Evolutionary conservation across 2,888 invertebrate genomes (phyloP), one percentile per base, ranked within the genome.

Genomic region (Pollenia angustigena): DNA sequence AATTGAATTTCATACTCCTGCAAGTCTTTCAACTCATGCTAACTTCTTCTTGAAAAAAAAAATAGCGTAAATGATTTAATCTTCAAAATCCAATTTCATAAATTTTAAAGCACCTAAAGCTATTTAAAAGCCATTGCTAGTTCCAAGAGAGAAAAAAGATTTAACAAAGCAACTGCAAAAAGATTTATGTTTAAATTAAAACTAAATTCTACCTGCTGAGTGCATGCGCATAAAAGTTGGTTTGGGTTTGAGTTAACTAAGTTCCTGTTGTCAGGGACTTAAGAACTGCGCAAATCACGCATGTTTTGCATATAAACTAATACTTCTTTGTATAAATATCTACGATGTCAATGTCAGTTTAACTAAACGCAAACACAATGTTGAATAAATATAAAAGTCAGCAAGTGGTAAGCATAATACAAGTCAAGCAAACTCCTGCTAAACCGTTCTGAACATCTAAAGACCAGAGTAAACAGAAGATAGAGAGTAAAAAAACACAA

Each of bases 311-410:
- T 72, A 75, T 42, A 81, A 48, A 74, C 62, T 12, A 1, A 9
- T 32, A 64, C 23, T 52, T 16, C 46, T 66, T 64, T 72, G 52
- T 62, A 23, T 40, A 82, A 82, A 66, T 74, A 68, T 23, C 71
- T 52, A 78, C 66, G 83, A 85, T 88, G 88, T 88, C 88, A 85
- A 82, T 88, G 88, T 84, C 88, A 85, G 85, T 85, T 81, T 75
- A 79, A 79, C 75, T 87, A 81, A 87, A 87, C 66, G 66, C 78
- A 81, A 80, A 74, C 68, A 76, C 18, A 75, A 86, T 81, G 76
- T 68, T 84, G 78, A 62, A 78, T 76, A 68, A 62, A 84, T 78
- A 81, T 75, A 81, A 69, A 83, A 83, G 48, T 32, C 80, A 83
- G 76, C 81, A 79, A 86, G 82, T 83, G 86, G 84, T 74, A 85